Evolutionary conservation across 2,888 invertebrate species (phyloP), one percentile per base, ranked within the genome.

Genomic region (Scrobipalpa costella): DNA sequence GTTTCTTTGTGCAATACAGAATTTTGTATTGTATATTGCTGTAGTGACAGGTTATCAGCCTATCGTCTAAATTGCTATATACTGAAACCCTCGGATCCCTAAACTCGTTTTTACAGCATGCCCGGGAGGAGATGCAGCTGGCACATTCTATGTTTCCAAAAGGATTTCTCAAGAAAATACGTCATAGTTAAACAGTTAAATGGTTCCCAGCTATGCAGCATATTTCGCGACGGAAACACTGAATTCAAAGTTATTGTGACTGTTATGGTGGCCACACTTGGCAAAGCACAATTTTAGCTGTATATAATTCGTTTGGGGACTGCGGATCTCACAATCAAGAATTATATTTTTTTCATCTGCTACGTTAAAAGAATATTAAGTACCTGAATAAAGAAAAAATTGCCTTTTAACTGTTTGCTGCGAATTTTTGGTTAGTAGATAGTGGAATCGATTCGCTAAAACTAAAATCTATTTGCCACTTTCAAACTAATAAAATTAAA

Each of bases 191-290:
- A 44, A 44, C 44, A 15, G 44, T 44, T 44, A 40, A 40, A 40
- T 13, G 40, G 40, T 40, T 40, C 13, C 13, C 40, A 44, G 44
- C 44, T 44, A 44, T 44, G 44, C 44, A 15, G 44, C 44, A 44
- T 44, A 44, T 49, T 19, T 49, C 19, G 19, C 17, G 9, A 17
- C 19, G 49, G 19, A 13, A 52, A 21, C 50, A 21, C 11, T 27
- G 21, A 27, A 55, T 55, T 15, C 15, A 55, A n/a, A 55, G 34
- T 15, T 34, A 15, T 27, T 33, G 9, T 17, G 11, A 55, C 34
- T 55, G n/a, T 55, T 8, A 15, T 33, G 8, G 55, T 44, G n/a
- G 55, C 55, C 34, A 55, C 34, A 55, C 34, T 55, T 55, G 55
- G 55, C 55, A 21, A 49, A 13, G 15, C 33, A n/a, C 55, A n/a